Evolutionary conservation across 2,797 vertebrate species (phyloP).

Genomic region (Hydrolagus colliei): DNA sequence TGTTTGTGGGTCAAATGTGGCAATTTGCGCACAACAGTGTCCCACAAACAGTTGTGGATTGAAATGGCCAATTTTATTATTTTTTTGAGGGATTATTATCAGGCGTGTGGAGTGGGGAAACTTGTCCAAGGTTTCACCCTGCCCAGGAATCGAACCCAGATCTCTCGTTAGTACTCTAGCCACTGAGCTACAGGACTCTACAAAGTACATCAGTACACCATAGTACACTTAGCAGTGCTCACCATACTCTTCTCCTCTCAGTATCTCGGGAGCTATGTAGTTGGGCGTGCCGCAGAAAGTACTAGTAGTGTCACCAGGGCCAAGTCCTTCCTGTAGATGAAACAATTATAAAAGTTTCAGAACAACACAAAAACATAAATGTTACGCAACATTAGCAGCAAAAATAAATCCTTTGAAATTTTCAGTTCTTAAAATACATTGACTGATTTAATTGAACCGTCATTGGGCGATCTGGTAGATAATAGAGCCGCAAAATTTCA

Average conservation of each 20-base stretch:
- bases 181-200: no score
- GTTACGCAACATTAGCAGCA: background rate
- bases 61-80: no score
- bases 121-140: no score
- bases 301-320: constrained; percentile 94
- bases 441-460: background rate
- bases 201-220: no score
- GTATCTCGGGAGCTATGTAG: constrained; percentile 95
- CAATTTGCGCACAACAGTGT: no score
- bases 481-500: background rate
- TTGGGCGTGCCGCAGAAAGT: constrained; percentile 97
- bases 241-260: constrained; percentile 95
- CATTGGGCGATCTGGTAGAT: background rate
- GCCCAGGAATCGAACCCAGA: no score
- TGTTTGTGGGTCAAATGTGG: no score
- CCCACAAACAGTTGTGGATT: no score
- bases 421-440: background rate
- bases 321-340: constrained; percentile 80
- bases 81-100: no score
- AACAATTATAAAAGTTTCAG: constrained; percentile 28
- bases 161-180: no score
- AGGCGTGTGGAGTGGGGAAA: no score
- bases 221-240: constrained; percentile 40
- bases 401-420: background rate
- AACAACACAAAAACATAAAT: no score